phyloP scores from a whole-genome alignment of 2,888 invertebrate species.

The Hirudinaria manillensis region DNA sequence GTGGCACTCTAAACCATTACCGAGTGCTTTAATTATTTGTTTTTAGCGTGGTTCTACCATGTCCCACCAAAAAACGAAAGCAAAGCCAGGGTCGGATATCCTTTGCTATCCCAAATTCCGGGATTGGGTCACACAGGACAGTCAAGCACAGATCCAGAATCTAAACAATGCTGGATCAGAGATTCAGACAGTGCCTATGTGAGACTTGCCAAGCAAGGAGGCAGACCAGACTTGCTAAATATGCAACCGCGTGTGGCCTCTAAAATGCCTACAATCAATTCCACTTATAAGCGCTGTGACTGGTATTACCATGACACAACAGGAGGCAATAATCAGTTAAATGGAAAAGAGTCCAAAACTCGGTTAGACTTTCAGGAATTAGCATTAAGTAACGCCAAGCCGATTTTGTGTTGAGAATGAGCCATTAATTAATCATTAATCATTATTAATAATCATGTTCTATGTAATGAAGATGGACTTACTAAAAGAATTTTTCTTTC shows the following conservation, averaged over 20 bases:
- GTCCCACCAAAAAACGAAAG: slow-evolving; percentile 9
- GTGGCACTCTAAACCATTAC: neutral
- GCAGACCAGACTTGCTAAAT: slow-evolving; percentile 28
- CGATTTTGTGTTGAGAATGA: too few species aligned
- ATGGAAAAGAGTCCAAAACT: too few species aligned
- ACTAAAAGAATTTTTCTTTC: too few species aligned
- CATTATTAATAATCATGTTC: too few species aligned
- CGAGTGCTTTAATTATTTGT: neutral
- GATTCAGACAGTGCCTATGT: slow-evolving; percentile 26
- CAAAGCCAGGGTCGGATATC: slow-evolving; percentile 18
- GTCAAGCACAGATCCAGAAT: neutral
- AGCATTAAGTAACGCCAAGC: too few species aligned
- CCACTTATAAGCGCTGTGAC: slow-evolving; percentile 24
- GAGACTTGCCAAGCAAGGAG: slow-evolving; percentile 28
- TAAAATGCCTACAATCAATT: neutral
- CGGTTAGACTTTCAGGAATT: too few species aligned
- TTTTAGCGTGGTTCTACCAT: slow-evolving; percentile 27
- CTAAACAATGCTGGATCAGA: slow-evolving; percentile 26
- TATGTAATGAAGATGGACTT: too few species aligned
- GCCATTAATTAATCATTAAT: too few species aligned
- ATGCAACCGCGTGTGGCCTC: slow-evolving; percentile 18
- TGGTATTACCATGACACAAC: slow-evolving; percentile 22
- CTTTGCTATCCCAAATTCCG: slow-evolving; percentile 25
- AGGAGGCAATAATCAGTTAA: neutral
- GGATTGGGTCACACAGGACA: slow-evolving; percentile 26